phyloP scores from a whole-genome alignment of 1,140 invertebrate genomes.

The Brachionus calyciflorus region DNA sequence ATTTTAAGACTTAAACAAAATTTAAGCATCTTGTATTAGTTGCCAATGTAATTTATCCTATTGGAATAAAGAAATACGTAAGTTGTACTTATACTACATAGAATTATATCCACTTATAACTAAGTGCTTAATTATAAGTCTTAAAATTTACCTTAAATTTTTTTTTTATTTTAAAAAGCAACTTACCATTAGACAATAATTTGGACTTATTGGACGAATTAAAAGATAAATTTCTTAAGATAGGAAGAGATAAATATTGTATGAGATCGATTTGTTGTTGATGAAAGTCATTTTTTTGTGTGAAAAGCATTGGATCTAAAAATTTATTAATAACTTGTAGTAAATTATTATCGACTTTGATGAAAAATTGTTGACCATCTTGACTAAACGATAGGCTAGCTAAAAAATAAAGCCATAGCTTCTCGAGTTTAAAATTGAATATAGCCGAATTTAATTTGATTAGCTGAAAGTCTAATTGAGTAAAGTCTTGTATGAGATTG shows the following conservation, averaged over 20 bases:
- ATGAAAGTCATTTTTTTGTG: constrained; percentile 21
- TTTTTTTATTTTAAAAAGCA: no score
- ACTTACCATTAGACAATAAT: constrained; percentile 56
- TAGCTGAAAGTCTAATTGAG: constrained; percentile 19
- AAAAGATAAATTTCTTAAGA: constrained; percentile 57
- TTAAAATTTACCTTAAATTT: no score
- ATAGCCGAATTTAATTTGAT: constrained; percentile 14
- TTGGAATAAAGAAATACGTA: no score
- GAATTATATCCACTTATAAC: no score
- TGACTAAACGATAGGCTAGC: constrained; percentile 56
- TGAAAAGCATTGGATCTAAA: constrained; percentile 2
- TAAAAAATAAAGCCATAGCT: constrained; percentile 55
- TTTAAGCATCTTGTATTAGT: no score
- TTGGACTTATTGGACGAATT: constrained; percentile 58
- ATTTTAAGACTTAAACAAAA: no score
- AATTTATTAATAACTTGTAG: constrained; percentile 1
- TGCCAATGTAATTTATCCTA: no score
- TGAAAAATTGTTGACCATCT: constrained; percentile 60
- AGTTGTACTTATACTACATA: no score
- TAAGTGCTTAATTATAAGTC: no score
- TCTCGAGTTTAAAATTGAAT: constrained; percentile 50
- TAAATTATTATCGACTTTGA: constrained; percentile 54
- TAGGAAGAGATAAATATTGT: constrained; percentile 52
- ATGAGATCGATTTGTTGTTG: constrained; percentile 48
- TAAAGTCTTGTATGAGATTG: constrained; percentile 37